Base-by-base conservation (phyloP, 2,888 invertebrate genomes). In the Apotomis turbidana region DNA sequence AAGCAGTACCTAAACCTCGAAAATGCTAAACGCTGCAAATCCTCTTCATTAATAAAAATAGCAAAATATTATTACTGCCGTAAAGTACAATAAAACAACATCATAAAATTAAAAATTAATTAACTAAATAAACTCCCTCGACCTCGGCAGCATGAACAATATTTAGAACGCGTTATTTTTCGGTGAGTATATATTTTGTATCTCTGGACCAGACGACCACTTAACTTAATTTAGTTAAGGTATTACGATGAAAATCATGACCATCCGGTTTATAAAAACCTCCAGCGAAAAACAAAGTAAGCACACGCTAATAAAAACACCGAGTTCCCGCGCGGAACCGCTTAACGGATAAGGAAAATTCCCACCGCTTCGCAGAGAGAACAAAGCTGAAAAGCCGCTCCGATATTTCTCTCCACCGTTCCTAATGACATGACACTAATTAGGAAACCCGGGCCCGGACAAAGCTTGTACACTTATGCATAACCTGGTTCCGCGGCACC, bases 391-490 rank as follows among this genome's bases (percentile, higher is more conserved):
- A 15, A 64, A 44, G 54, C 41, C 5, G 54, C 41, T 5, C 15
- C 27, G 54, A 64, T 54, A 54, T 44, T 54, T 64, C 44, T 64
- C 52, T 44, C 41, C 27, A 44, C 12, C 27, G 9, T 49, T 49
- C 64, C 27, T 55, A 64, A 64, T 9, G 54, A 44, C 44, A 44
- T 10, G 12, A 52, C 54, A 54, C 52, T 63, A 54, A 54, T 54
- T 63, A 54, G 41, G 41, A 49, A 41, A 52, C 15, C 61, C 46
- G 4, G 4, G 58, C 9, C 2, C 0, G 36, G 12, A 62, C 51
- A 51, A 62, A 63, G 63, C 63, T 63, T 61, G 46, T 15, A 15
- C 46, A n/a, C 9, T 59, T 44, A 41, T n/a, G 46, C 36, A 51
- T 3, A 8, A 38, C 36, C 0, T 27, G 12, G n/a, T 8, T 62